Evolutionary conservation across 2,888 invertebrate genomes (phyloP).

Genomic region (Ophonus ardosiacus): DNA sequence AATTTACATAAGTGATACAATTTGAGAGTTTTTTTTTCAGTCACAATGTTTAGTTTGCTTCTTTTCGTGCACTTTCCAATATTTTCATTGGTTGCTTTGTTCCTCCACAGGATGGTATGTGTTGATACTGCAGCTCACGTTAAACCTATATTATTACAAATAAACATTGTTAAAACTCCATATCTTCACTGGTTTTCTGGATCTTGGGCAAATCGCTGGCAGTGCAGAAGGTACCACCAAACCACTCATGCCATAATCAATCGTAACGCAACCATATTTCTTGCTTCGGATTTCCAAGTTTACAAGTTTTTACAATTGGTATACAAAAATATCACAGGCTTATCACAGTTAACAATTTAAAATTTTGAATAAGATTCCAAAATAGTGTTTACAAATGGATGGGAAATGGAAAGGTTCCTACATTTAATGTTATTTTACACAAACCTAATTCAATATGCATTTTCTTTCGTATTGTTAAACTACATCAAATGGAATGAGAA

Average conservation of each 20-base stretch:
- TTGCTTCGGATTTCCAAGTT: constrained; percentile 50
- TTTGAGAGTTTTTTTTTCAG: constrained; percentile 47
- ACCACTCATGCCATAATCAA: constrained; percentile 50
- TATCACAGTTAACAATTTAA: constrained; percentile 32
- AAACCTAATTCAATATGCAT: constrained; percentile 62
- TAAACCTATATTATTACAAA: constrained; percentile 68
- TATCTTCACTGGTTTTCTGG: constrained; percentile 52
- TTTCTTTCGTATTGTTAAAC: constrained; percentile 21
- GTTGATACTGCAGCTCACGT: constrained; percentile 65
- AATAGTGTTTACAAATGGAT: constrained; percentile 31
- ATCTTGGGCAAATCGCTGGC: constrained; percentile 45
- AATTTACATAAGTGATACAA: constrained; percentile 26
- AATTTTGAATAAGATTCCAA: constrained; percentile 33
- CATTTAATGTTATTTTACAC: constrained; percentile 56
- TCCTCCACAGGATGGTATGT: constrained; percentile 62
- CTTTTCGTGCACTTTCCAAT: constrained; percentile 57
- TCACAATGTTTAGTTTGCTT: constrained; percentile 57
- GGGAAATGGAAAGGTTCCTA: constrained; percentile 12
- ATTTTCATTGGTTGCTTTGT: constrained; percentile 53
- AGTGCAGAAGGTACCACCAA: constrained; percentile 47
- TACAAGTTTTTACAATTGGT: constrained; percentile 48
- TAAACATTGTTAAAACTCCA: constrained; percentile 63
- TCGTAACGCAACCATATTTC: constrained; percentile 44
- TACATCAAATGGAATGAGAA: constrained; percentile 26
- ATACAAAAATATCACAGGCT: constrained; percentile 49